A percentile compares a stretch with the other conserved stretches of the same genome.
Conservation (phyloP, 2,888 invertebrate genomes). For the Drosophila siamana region DNA sequence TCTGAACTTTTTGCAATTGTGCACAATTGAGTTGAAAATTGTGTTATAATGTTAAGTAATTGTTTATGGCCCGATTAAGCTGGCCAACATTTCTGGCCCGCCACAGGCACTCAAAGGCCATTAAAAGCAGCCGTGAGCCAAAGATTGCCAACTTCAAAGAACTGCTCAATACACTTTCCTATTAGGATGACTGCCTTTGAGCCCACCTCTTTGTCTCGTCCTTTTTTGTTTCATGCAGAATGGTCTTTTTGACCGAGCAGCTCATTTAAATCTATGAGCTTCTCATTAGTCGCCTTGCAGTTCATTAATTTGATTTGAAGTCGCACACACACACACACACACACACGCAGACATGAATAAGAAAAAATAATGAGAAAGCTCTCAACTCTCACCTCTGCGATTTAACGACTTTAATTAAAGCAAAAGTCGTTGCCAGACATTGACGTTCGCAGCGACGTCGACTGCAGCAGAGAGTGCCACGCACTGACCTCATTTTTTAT, state of each 20-base stretch:
- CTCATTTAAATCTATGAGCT: conserved; percentile 71
- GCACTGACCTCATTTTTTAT: conserved; percentile 77
- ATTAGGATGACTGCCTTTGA: neutral
- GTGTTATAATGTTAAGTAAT: conserved; percentile 74
- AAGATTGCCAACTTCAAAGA: conserved; percentile 14
- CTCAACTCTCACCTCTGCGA: conserved; percentile 40
- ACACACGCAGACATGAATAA: conserved; percentile 3
- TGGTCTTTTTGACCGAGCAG: neutral
- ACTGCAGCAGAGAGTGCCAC: conserved; percentile 31
- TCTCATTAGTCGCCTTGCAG: conserved; percentile 63
- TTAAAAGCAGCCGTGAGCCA: conserved; percentile 47
- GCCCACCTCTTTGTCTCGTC: conserved; percentile 6
- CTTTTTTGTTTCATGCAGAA: conserved; percentile 19
- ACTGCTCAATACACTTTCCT: neutral
- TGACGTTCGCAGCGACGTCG: conserved; percentile 32
- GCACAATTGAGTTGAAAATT: conserved; percentile 72
- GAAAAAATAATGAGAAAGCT: conserved; percentile 10
- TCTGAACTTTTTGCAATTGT: conserved; percentile 73
- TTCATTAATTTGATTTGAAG: conserved; percentile 71
- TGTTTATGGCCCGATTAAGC: conserved; percentile 70
- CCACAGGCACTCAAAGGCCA: conserved; percentile 34
- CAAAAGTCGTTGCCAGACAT: conserved; percentile 59
- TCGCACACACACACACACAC: conserved; percentile 15
- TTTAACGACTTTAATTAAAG: conserved; percentile 78
- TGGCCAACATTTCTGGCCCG: conserved; percentile 39